Base-by-base conservation (phyloP, 2,797 vertebrate species). In the Malacoraja senta region DNA sequence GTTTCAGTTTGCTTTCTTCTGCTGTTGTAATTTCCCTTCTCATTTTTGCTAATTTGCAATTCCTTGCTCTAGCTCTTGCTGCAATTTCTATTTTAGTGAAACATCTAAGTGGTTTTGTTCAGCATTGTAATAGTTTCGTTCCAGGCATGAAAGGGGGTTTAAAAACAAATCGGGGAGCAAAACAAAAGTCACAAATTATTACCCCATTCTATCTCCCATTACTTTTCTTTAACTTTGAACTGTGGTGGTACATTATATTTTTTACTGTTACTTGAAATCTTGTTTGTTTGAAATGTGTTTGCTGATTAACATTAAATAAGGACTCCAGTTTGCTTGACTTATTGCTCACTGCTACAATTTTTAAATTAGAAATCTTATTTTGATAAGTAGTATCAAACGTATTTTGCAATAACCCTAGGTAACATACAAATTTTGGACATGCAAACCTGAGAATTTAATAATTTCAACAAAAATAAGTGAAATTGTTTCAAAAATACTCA, bases 1-100 rank as follows among this genome's bases (percentile, higher is more conserved):
- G 32, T 91, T 74, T 53, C 88, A 91, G 13, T 91, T 38, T 91
- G 38, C 88, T 21, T 17, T 65, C 63, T 15, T 74, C 44, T 53
- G 68, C 90, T 74, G 68, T 53, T 91, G 68, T 88, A 26, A 91
- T 74, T 74, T 74, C 35, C 32, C 68, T 91, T 72, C 68, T 74
- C 19, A 38, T 74, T 91, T 91, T 53, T 91, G 26, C 38, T 35
- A 29, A 32, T 72, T 53, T 91, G 24, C 32, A 44, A 74, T 91
- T 91, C 12, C 71, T 53, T 44, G 1, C 65, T n/a, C n/a, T n/a
- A n/a, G n/a, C n/a, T 74, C 38, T 90, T 71, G 24, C 68, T 74
- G 13, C 24, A 29, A 53, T 74, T 91, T 91, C 38, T 26, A 63
- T 21, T 74, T 8, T 74, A 24, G 3, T 74, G 71, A 74, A 72